Conservation (phyloP, 2,888 invertebrate species). For the Hyposoter dolosus region DNA sequence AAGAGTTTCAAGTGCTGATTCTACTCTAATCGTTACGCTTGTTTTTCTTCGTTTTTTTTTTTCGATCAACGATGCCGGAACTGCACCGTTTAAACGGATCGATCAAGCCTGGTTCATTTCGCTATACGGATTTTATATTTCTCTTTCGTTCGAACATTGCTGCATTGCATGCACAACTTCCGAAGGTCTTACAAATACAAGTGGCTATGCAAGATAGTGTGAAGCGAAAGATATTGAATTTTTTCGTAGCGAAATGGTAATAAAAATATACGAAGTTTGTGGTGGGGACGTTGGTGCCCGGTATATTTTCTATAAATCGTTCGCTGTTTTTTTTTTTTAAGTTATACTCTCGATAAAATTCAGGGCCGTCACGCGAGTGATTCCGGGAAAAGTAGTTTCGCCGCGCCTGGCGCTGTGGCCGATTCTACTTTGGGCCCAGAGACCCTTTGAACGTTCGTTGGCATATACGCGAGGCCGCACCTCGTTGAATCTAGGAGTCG, state of each 20-base stretch:
- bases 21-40: neutral
- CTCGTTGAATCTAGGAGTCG: constrained; percentile 42
- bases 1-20: constrained; percentile 4
- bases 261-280: neutral
- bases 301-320: constrained; percentile 13
- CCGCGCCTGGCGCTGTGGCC: constrained; percentile 71
- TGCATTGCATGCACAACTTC: constrained; percentile 33
- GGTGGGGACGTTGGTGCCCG: constrained; percentile 23
- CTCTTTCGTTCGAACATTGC: constrained; percentile 27
- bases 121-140: constrained; percentile 28
- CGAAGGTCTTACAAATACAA: constrained; percentile 12
- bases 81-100: constrained; percentile 12
- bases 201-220: neutral
- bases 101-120: constrained; percentile 15
- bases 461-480: constrained; percentile 45
- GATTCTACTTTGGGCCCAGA: constrained; percentile 65
- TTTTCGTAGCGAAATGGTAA: constrained; percentile 13
- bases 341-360: constrained; percentile 78
- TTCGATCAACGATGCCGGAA: constrained; percentile 23
- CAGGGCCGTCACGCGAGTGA: constrained; percentile 83
- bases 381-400: constrained; percentile 84
- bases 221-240: constrained; percentile 17
- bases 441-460: constrained; percentile 70
- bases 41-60: neutral
- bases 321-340: constrained; percentile 26